Evolutionary conservation across 2,113 vertebrate genomes (phyloP).

Genomic region (Oncorhynchus nerka): DNA sequence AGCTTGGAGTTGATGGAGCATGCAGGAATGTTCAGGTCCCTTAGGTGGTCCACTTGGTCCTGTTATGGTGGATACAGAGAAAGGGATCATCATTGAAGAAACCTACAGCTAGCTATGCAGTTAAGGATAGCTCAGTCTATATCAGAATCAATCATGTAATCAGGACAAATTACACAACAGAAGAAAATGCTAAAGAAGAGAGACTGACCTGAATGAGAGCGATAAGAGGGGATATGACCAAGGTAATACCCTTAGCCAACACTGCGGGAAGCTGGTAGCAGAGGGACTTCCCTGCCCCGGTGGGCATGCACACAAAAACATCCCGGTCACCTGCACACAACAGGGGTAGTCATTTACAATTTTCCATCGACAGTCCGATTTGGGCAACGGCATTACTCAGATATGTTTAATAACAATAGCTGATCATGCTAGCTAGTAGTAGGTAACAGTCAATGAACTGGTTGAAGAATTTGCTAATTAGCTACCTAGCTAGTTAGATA

Average conservation of each 20-base stretch:
- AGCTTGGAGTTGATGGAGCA: constrained; percentile 93
- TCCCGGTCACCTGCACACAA: constrained; percentile 82
- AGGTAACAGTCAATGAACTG: neutral
- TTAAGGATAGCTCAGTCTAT: too few relatives aligned
- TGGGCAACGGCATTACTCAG: too few relatives aligned
- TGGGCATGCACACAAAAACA: constrained; percentile 98
- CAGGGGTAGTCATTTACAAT: neutral
- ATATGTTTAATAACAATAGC: too few relatives aligned
- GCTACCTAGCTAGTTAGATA: too few relatives aligned
- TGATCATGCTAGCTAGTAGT: neutral
- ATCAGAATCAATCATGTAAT: neutral
- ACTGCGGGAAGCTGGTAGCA: constrained; percentile 97
- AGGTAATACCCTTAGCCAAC: constrained; percentile 85
- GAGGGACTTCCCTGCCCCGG: constrained; percentile 95
- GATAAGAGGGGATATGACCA: constrained; percentile 95
- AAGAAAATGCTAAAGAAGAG: neutral
- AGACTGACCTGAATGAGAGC: constrained; percentile 92
- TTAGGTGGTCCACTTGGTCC: constrained; percentile 92
- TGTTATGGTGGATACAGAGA: constrained; percentile 43
- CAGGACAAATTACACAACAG: neutral
- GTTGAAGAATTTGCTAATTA: too few relatives aligned
- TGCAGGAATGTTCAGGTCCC: constrained; percentile 82
- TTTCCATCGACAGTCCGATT: too few relatives aligned
- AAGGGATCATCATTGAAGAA: neutral
- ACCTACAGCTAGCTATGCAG: too few relatives aligned